phyloP scores from a whole-genome alignment of 2,797 vertebrate genomes.

The Coregonus suidteri region DNA sequence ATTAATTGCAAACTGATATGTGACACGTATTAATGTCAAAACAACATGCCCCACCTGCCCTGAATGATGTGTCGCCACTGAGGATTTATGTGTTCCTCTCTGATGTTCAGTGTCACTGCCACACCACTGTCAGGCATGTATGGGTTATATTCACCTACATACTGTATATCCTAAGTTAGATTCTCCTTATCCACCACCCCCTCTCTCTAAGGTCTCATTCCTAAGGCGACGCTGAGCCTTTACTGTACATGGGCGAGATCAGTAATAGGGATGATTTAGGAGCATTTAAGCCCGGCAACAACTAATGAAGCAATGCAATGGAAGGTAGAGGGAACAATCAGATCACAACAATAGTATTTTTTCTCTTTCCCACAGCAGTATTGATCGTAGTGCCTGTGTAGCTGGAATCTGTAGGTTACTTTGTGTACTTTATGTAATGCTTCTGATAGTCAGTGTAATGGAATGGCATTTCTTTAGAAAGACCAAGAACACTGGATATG shows the following conservation, averaged over 20 bases:
- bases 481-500: background rate
- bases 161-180: background rate
- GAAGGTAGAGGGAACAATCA: background rate
- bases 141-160: background rate
- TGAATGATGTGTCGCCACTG: too few relatives aligned
- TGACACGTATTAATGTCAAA: too few relatives aligned
- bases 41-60: too few relatives aligned
- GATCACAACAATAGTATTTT: background rate
- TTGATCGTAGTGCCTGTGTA: background rate
- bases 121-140: conserved; percentile 24
- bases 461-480: background rate
- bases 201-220: background rate
- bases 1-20: too few relatives aligned
- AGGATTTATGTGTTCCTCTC: background rate
- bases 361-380: background rate
- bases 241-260: conserved; percentile 5
- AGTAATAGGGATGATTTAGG: background rate
- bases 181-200: background rate
- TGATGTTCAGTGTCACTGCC: conserved; percentile 30
- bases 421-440: too few relatives aligned
- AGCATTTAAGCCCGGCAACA: background rate
- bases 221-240: background rate
- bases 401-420: background rate
- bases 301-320: background rate
- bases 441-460: background rate